phyloP scores from a whole-genome alignment of 2,113 vertebrate genomes.

The Prunella fulvescens region DNA sequence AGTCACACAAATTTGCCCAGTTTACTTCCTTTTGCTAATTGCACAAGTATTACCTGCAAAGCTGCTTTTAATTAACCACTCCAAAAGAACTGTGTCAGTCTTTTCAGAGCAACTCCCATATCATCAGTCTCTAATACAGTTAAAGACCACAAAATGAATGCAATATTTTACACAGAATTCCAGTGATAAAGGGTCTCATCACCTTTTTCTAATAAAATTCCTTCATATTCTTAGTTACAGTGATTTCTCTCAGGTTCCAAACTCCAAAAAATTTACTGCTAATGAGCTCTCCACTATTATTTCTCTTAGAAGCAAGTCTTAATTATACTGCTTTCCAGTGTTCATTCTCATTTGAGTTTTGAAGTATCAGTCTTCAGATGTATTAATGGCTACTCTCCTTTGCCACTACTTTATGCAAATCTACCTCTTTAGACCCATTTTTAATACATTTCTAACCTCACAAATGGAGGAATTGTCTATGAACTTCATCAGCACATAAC shows the following conservation, averaged over 20 bases:
- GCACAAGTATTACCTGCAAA: background rate
- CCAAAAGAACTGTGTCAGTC: background rate
- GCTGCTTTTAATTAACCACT: background rate
- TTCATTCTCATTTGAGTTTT: background rate
- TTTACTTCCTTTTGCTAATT: background rate
- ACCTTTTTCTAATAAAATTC: background rate
- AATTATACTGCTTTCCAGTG: background rate
- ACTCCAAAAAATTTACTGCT: background rate
- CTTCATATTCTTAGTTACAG: background rate
- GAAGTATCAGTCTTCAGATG: background rate
- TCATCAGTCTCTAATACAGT: background rate
- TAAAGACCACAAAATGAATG: background rate
- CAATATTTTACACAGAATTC: background rate
- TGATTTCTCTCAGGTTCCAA: background rate
- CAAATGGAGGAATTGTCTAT: background rate
- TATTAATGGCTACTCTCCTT: background rate
- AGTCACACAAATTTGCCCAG: background rate
- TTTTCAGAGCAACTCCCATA: background rate
- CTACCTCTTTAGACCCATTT: background rate
- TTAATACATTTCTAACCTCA: background rate
- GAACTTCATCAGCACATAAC: background rate
- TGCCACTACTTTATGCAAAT: background rate
- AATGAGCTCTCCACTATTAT: background rate
- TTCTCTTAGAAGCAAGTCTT: background rate
- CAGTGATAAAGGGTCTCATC: background rate